Base-by-base conservation (phyloP, 53 echinoderm and acorn worm genomes). In the Hippasteria phrygiana region DNA sequence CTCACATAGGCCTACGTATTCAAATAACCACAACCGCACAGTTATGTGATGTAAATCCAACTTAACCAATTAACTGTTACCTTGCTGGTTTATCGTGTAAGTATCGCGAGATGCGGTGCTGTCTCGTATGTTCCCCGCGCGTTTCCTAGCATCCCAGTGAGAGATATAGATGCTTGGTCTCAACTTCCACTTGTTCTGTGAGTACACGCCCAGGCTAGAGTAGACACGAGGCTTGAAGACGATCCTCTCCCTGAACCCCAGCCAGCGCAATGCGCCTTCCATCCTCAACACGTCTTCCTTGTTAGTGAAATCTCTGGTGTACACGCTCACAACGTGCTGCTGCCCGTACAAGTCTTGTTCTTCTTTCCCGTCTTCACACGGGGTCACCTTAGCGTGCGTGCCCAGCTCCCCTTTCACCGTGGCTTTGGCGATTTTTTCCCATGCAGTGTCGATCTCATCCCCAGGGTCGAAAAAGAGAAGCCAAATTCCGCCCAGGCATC, bases 341-440 rank as follows among this genome's bases (percentile, higher is more conserved):
- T 10, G 6, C 20, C 64, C 81, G 31, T 81, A 56, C 41, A 80
- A 26, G 3, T 27, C 81, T 22, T 69, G 28, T 2, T 38, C 62
- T 42, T 72, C 56, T 32, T 53, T 40, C 3, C 13, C 17, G 24
- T 65, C 35, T 51, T 78, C 80, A 5, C 20, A 14, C 20, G 91
- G 87, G 16, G 78, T 55, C 31, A 91, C 91, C 77, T 91, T 91
- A n/a, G 91, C 88, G 46, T 76, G 32, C 70, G 75, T 75, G 48
- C 91, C 91, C 38, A 67, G 53, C 80, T 91, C 16, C 27, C 78
- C 87, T 27, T 13, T 39, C 38, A 66, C 91, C 18, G 67, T 70
- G 1, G 78, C 91, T 66, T 36, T 87, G 70, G 91, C 78, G 22
- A 91, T 53, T 22, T 76, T 87, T 13, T 76, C 87, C 91, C 91